Evolutionary conservation across 2,888 invertebrate genomes (phyloP).

Genomic region (Branchellion lobata): DNA sequence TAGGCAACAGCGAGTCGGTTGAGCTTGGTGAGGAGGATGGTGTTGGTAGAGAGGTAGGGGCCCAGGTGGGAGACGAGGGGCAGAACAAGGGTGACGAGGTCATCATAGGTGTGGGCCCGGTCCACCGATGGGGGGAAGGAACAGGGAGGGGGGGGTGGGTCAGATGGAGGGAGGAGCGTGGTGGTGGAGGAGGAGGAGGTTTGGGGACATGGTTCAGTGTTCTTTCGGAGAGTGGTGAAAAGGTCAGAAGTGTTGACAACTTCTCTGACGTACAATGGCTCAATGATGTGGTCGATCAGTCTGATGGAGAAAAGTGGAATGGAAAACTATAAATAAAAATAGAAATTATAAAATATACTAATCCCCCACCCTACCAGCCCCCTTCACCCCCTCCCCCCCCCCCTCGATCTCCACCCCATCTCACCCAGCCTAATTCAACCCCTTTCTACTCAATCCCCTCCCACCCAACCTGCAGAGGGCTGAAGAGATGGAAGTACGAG

Average conservation of each 20-base stretch:
- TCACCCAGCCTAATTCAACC: too few species aligned
- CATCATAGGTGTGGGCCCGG: conserved; percentile 72
- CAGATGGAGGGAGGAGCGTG: too few species aligned
- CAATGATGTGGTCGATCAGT: conserved; percentile 79
- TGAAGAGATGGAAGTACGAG: conserved; percentile 75
- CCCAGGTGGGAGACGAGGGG: conserved; percentile 84
- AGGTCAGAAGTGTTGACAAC: conserved; percentile 26
- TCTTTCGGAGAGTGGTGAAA: not conserved
- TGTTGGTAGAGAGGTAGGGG: conserved; percentile 80
- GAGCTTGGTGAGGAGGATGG: conserved; percentile 85
- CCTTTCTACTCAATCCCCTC: too few species aligned
- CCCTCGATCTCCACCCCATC: too few species aligned
- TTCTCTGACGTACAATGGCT: conserved; percentile 74
- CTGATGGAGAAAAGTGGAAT: conserved; percentile 54
- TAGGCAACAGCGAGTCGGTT: conserved; percentile 66
- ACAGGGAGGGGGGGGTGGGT: not conserved
- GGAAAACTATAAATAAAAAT: not conserved
- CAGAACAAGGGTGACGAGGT: conserved; percentile 70
- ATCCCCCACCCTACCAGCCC: too few species aligned
- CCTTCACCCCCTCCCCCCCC: too few species aligned
- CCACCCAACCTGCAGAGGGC: conserved; percentile 68
- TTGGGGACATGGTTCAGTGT: not conserved
- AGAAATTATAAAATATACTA: not conserved
- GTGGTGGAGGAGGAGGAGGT: not conserved
- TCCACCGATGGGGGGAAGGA: conserved; percentile 52